Base-by-base conservation (phyloP, 2,797 vertebrate species). In the Alosa sapidissima region DNA sequence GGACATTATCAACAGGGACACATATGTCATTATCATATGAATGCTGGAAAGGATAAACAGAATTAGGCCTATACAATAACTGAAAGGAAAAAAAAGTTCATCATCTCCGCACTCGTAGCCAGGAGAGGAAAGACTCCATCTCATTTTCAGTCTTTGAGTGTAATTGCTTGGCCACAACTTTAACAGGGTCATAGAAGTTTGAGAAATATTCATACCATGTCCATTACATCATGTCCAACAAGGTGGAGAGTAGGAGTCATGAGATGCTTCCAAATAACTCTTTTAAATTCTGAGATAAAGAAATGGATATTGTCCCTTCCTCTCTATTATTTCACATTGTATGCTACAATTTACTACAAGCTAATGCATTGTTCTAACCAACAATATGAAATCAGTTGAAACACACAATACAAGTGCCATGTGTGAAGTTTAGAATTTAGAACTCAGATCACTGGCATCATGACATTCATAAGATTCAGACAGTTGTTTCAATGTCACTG, bases 1-100 rank as follows among this genome's bases (percentile, higher is more conserved):
- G 72, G 41, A 19, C 41, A n/a, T n/a, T n/a, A n/a, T n/a, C n/a
- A n/a, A n/a, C n/a, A n/a, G n/a, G n/a, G n/a, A n/a, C n/a, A n/a
- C n/a, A n/a, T n/a, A n/a, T 47, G 16, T 45, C 16, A 78, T 78
- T 78, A 78, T 41, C 72, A 78, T 78, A 78, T 78, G 72, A 78
- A 78, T 78, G 41, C 36, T 36, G 21, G 72, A 41, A 47, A 19
- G 41, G 16, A 78, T 78, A 19, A 78, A 78, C 14, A 78, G 72
- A 78, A 45, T 47, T 45, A 47, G 19, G 72, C 41, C 36, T 78
- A 5, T 47, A 78, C 72, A 78, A 72, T 36, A 72, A 47, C 72
- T 19, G 72, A 78, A 16, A 62, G 21, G 54, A 28, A 36, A 45
- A 21, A 47, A 47, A 78, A 78, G 72, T 41, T 47, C 72, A 78